A percentile compares a stretch with the other conserved stretches of the same genome.
Evolutionary conservation across 2,797 vertebrate species (phyloP).

Genomic region (Antennarius maculatus): DNA sequence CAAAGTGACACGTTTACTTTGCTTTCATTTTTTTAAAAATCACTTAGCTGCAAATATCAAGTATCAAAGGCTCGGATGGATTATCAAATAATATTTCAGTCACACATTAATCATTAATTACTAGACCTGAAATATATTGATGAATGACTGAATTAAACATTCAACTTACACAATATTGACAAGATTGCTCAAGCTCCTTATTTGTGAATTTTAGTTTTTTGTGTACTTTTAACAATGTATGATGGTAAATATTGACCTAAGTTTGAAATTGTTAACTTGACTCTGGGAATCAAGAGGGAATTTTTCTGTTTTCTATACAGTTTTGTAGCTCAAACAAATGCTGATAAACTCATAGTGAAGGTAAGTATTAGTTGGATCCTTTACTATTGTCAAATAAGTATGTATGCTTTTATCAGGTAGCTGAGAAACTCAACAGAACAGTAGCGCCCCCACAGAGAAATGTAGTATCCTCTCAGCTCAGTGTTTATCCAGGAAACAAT

Average conservation of each 20-base stretch:
- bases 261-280: neutral
- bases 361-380: neutral
- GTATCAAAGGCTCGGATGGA: neutral
- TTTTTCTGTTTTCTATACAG: neutral
- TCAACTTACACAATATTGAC: neutral
- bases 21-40: no score
- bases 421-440: neutral
- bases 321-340: neutral
- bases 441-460: constrained; percentile 17
- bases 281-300: neutral
- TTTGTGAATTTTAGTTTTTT: neutral
- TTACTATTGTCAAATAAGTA: neutral
- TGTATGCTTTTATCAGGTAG: neutral
- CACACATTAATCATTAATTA: neutral
- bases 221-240: neutral
- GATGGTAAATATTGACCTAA: neutral
- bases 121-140: neutral
- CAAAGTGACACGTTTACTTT: no score
- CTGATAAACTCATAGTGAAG: neutral
- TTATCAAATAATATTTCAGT: neutral
- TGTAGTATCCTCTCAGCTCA: constrained; percentile 16
- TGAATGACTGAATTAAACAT: neutral
- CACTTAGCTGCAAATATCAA: neutral
- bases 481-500: constrained; percentile 32
- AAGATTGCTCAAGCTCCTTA: neutral